Percentiles rank a stretch among this genome's conserved stretches.
phyloP scores from a whole-genome alignment of 1,140 invertebrate genomes.

The Musca vetustissima region DNA sequence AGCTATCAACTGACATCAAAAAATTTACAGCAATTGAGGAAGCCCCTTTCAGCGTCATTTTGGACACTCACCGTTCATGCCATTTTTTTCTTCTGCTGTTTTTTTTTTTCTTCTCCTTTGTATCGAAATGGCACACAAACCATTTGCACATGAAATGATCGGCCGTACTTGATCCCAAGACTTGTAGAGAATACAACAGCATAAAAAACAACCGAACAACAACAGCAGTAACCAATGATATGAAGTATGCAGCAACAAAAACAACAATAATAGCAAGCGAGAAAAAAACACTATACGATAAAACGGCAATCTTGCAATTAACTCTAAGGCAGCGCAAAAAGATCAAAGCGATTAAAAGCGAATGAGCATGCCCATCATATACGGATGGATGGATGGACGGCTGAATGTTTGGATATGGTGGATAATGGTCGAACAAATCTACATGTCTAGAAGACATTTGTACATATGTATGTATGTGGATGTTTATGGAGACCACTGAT shows the following conservation, averaged over 20 bases:
- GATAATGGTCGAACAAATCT: too few species aligned
- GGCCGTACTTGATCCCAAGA: conserved; percentile 26
- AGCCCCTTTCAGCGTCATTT: background rate
- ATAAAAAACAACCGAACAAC: too few species aligned
- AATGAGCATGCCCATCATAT: conserved; percentile 20
- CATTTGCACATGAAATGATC: conserved; percentile 26
- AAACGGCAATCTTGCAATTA: conserved; percentile 55
- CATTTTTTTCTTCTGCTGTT: conserved; percentile 5
- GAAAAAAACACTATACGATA: too few species aligned
- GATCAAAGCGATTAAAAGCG: conserved; percentile 55
- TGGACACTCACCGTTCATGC: background rate
- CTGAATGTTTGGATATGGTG: too few species aligned
- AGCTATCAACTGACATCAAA: background rate
- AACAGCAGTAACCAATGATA: too few species aligned
- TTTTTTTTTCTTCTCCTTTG: conserved; percentile 7
- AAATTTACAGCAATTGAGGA: background rate
- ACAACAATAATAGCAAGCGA: conserved; percentile 30
- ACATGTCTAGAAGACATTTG: too few species aligned
- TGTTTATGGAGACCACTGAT: too few species aligned
- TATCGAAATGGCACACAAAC: background rate
- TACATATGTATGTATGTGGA: too few species aligned
- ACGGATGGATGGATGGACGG: background rate
- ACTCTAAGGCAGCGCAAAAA: conserved; percentile 47
- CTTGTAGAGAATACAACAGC: background rate
- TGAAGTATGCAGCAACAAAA: conserved; percentile 15